phyloP scores from a whole-genome alignment of 2,888 invertebrate species.

The Acanthosepion esculentum region DNA sequence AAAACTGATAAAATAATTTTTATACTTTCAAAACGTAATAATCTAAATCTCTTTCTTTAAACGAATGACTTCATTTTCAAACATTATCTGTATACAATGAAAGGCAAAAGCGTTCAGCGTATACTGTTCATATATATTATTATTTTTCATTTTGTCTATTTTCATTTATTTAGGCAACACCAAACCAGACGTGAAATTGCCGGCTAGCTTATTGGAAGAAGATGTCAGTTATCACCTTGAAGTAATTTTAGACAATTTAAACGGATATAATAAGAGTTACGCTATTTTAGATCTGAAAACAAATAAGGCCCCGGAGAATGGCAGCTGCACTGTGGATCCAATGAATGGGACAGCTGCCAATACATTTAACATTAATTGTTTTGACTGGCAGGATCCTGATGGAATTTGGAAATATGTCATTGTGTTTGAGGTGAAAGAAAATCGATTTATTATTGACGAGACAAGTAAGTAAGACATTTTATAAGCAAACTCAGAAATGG shows the following conservation, averaged over 20 bases:
- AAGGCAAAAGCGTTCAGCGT: too few relatives aligned
- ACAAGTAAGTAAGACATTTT: neutral
- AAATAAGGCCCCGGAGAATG: neutral
- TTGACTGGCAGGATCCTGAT: neutral
- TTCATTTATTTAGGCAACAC: neutral
- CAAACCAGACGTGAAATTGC: neutral
- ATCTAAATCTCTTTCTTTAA: too few relatives aligned
- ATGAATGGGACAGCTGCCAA: neutral
- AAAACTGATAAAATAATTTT: too few relatives aligned
- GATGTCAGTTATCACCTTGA: neutral
- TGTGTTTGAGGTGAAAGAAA: neutral
- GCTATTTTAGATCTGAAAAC: neutral
- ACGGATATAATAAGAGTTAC: neutral
- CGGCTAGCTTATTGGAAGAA: neutral
- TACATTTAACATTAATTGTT: neutral
- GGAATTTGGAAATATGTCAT: neutral
- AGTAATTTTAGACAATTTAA: neutral
- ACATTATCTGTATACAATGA: too few relatives aligned
- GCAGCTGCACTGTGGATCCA: neutral
- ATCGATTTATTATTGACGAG: neutral
- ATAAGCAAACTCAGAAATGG: neutral
- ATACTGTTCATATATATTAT: too few relatives aligned
- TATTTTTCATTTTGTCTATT: neutral
- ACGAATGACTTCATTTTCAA: too few relatives aligned
- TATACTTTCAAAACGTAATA: too few relatives aligned